Conservation (phyloP, 2,888 invertebrate genomes). For the Lagria hirta region DNA sequence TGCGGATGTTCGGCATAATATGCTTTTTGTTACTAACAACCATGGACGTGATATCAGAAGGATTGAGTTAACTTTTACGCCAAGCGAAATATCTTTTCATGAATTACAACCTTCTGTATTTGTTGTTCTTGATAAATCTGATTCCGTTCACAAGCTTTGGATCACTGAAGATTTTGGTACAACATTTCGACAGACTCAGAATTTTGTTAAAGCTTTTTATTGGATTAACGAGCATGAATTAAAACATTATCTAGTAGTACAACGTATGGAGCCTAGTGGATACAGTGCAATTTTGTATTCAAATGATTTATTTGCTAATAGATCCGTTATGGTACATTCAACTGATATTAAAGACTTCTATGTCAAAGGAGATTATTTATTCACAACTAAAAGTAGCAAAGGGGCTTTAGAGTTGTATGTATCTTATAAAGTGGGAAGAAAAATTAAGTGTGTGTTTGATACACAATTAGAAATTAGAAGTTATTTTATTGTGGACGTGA, state of each 20-base stretch:
- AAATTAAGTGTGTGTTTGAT: slow-evolving; percentile 75
- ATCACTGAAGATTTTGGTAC: slow-evolving; percentile 74
- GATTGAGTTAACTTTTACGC: slow-evolving; percentile 69
- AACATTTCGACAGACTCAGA: slow-evolving; percentile 69
- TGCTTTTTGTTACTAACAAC: slow-evolving; percentile 74
- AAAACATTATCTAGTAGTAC: slow-evolving; percentile 63
- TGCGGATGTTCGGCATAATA: slow-evolving; percentile 75
- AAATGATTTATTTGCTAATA: slow-evolving; percentile 39
- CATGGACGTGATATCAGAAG: slow-evolving; percentile 69
- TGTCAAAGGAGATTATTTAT: slow-evolving; percentile 81
- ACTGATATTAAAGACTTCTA: slow-evolving; percentile 78
- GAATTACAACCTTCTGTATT: slow-evolving; percentile 69
- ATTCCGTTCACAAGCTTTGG: slow-evolving; percentile 69
- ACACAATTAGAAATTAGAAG: slow-evolving; percentile 65
- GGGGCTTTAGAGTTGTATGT: slow-evolving; percentile 64
- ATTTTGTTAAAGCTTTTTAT: slow-evolving; percentile 75
- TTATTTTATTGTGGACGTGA: slow-evolving; percentile 83
- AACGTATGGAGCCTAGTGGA: slow-evolving; percentile 66
- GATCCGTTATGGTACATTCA: slow-evolving; percentile 41
- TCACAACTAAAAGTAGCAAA: slow-evolving; percentile 64
- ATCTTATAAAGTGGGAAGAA: slow-evolving; percentile 71
- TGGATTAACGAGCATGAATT: slow-evolving; percentile 62
- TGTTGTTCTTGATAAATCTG: slow-evolving; percentile 74
- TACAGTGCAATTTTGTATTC: slow-evolving; percentile 58
- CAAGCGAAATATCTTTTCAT: slow-evolving; percentile 76